Base-by-base conservation (phyloP, 2,888 invertebrate genomes). In the Spialia ferax region DNA sequence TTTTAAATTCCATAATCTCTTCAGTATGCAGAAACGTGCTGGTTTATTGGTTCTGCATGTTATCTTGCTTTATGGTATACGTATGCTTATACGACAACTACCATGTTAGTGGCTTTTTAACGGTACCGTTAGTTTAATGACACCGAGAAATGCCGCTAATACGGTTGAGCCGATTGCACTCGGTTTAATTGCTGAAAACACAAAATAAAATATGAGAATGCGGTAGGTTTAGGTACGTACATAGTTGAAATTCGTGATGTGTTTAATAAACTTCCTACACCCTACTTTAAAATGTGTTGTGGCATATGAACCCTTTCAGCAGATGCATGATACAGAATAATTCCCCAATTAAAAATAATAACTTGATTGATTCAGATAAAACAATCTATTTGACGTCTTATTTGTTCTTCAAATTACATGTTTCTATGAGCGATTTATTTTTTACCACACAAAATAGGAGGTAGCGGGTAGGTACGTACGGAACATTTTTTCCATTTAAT, bases 361-460 rank as follows among this genome's bases (percentile, higher is more conserved):
- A 83, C 83, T 85, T 85, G 84, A 88, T 89, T 85, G 85, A 83
- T 87, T 86, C 79, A 77, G 80, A 79, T 80, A 81, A 81, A 88
- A 87, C 85, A 86, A 88, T 86, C 84, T 82, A 81, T 87, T 82
- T 86, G 85, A 90, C 84, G 85, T 88, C 91, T 91, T 87, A 84
- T 83, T 88, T 79, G 66, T 69, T 80, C 74, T 76, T 77, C 74
- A 88, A 91, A 91, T 91, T 89, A 91, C 75, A 87, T 76, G 84
- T 86, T 83, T 79, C 80, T 80, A 56, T 81, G 75, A 73, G 73
- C 77, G 75, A 72, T 59, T 63, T 29, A 18, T 70, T 70, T 63
- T 66, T 54, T 59, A 38, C 11, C 10, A 13, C 45, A 50, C 42
- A 45, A 57, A 13, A 26, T 52, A 67, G 87, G 85, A 84, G 86